These are phyloP conservation scores for Patiria pectinifera DNA, from an alignment of 53 echinoderm and acorn worm genomes.

Conservation along the genomic window DNA sequence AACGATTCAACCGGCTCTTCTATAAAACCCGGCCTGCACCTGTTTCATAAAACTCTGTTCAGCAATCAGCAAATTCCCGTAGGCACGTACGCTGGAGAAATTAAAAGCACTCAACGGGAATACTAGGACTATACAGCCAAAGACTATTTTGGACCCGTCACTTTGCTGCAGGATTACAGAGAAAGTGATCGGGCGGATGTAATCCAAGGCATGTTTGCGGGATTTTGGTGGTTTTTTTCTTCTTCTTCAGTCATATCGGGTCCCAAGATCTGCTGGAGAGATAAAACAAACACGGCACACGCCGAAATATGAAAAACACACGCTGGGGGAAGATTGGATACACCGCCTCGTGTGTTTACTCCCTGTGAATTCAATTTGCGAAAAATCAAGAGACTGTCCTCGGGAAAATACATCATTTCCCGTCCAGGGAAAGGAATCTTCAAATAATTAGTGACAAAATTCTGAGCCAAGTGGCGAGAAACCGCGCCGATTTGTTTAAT, in stretches of 20 bases:
- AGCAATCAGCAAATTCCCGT: background rate
- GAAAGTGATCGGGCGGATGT: background rate
- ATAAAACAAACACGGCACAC: background rate
- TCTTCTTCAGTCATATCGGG: background rate
- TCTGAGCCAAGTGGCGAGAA: background rate
- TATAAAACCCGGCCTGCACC: background rate
- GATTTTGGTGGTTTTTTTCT: background rate
- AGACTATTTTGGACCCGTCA: background rate
- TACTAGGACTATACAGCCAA: background rate
- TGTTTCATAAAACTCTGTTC: background rate
- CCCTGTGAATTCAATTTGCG: background rate
- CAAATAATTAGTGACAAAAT: background rate
- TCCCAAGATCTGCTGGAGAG: background rate
- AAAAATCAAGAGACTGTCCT: background rate
- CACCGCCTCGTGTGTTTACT: background rate
- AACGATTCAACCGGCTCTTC: background rate
- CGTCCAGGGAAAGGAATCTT: background rate
- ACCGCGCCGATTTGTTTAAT: background rate
- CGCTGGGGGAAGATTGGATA: background rate
- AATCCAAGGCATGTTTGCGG: background rate
- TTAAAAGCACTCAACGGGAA: background rate
- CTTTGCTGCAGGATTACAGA: background rate
- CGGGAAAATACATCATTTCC: background rate
- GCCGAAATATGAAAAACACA: background rate
- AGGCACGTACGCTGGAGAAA: background rate